Conservation (phyloP, 2,113 vertebrate genomes). For the Dipodomys spectabilis region DNA sequence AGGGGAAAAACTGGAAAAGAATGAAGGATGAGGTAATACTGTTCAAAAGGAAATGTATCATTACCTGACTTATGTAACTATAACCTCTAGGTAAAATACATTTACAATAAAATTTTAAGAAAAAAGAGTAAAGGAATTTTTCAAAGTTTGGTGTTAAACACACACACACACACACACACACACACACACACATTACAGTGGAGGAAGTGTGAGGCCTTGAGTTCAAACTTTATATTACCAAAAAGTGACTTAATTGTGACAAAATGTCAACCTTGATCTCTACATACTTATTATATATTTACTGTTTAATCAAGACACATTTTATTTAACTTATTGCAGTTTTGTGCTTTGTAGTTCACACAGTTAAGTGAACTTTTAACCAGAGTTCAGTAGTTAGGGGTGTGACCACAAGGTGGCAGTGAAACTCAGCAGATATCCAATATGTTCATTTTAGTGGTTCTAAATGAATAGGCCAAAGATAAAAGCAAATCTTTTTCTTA, state of each 20-base stretch:
- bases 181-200: too few relatives aligned
- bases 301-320: not conserved
- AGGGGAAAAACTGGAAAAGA: not conserved
- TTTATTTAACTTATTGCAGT: not conserved
- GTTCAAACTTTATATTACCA: too few relatives aligned
- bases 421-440: not conserved
- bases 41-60: too few relatives aligned
- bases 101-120: too few relatives aligned
- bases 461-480: not conserved
- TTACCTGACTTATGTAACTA: too few relatives aligned
- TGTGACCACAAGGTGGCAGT: constrained; percentile 42
- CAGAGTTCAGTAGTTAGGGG: not conserved
- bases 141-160: not conserved
- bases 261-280: not conserved
- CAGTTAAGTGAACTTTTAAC: not conserved
- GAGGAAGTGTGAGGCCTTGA: too few relatives aligned
- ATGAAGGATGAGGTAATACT: too few relatives aligned
- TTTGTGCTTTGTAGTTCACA: not conserved
- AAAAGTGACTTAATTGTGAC: not conserved
- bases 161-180: not conserved
- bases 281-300: not conserved
- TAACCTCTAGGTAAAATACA: too few relatives aligned
- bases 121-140: not conserved
- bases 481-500: constrained; percentile 4
- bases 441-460: not conserved